These are phyloP conservation scores for Clinocottus analis DNA, from an alignment of 2,113 vertebrate genomes.

Conservation along the genomic window DNA sequence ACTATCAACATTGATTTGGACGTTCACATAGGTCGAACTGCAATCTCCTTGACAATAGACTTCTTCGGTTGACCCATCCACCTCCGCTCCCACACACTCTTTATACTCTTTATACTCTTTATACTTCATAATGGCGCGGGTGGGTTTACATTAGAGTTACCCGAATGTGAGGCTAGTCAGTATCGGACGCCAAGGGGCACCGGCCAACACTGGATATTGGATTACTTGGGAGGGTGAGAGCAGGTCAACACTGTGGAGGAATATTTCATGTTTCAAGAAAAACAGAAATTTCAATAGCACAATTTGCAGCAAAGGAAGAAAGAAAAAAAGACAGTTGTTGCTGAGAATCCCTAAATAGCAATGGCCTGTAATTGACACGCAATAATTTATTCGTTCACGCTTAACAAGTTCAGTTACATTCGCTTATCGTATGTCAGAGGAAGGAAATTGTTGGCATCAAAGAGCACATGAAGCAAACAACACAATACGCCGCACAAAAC, in stretches of 20 bases:
- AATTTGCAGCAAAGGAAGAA: not conserved
- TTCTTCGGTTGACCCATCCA: not conserved
- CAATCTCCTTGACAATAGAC: not conserved
- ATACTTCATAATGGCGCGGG: not conserved
- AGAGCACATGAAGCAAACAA: not conserved
- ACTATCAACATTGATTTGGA: not conserved
- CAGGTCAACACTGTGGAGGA: not conserved
- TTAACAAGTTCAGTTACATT: conserved; percentile 3
- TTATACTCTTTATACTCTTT: not conserved
- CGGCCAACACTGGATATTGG: not conserved
- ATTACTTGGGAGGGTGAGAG: not conserved
- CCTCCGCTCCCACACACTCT: not conserved
- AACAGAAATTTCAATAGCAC: not conserved
- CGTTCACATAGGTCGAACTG: not conserved
- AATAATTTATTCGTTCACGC: conserved; percentile 24
- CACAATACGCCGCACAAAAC: conserved; percentile 10
- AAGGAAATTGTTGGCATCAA: conserved; percentile 17
- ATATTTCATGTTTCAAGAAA: conserved; percentile 15
- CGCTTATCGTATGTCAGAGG: conserved; percentile 23
- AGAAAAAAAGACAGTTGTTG: not conserved
- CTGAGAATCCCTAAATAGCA: conserved; percentile 6
- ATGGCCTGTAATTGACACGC: conserved; percentile 12
- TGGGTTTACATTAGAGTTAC: not conserved
- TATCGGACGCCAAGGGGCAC: not conserved
- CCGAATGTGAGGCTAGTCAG: not conserved